A percentile compares a stretch with the other conserved stretches of the same genome.
phyloP scores from a whole-genome alignment of 2,888 invertebrate species.

The Pristionchus fissidentatus region DNA sequence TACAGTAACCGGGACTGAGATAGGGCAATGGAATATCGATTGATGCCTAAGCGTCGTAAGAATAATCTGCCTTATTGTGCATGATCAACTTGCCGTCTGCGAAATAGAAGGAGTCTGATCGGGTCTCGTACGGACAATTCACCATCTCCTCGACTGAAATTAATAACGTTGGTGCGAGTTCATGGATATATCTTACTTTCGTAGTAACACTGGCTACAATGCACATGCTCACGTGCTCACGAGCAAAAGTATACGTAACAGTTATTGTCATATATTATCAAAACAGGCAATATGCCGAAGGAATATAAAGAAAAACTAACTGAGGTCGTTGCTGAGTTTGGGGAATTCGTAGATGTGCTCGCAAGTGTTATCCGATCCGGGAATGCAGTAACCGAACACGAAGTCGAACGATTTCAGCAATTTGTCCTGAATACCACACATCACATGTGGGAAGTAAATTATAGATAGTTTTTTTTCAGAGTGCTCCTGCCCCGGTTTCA shows the following conservation, averaged over 20 bases:
- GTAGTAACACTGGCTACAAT: too few species aligned
- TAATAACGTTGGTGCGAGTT: background rate
- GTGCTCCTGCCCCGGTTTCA: too few species aligned
- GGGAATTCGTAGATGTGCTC: conserved; percentile 99
- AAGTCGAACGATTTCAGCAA: conserved; percentile 97
- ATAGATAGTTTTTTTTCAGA: too few species aligned
- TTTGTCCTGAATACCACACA: conserved; percentile 83
- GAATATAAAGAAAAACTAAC: conserved; percentile 63
- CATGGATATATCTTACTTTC: background rate
- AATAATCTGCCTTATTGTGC: conserved; percentile 99
- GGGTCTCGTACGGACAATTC: conserved; percentile 92
- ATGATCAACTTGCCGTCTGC: conserved; percentile 96
- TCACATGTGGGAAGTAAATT: background rate
- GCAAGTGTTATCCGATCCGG: conserved; percentile 95
- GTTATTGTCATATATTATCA: too few species aligned
- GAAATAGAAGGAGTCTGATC: conserved; percentile 98
- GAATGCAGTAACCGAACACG: conserved; percentile 99
- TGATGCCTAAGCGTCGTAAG: conserved; percentile 85
- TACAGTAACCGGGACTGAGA: conserved; percentile 12
- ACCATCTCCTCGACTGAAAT: conserved; percentile 94
- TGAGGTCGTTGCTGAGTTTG: conserved; percentile 82
- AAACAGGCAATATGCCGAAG: too few species aligned
- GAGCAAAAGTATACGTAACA: too few species aligned
- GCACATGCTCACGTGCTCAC: too few species aligned
- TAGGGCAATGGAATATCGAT: background rate